A percentile compares a stretch with the other conserved stretches of the same genome.
Conservation (phyloP, 2,113 vertebrate species). For the Athene cunicularia region DNA sequence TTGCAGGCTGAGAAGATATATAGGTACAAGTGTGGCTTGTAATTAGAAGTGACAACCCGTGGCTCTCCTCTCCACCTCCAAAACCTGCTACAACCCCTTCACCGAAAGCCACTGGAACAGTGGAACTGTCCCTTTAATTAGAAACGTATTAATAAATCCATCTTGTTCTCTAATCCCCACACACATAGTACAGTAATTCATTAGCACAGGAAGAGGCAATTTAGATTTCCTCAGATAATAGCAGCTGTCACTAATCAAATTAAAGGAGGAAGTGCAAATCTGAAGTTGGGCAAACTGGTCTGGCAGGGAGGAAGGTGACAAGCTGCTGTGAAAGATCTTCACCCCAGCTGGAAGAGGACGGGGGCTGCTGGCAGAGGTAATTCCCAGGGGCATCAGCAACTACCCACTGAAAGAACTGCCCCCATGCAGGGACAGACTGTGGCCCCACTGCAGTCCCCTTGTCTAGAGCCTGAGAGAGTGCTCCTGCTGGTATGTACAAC, state of each 20-base stretch:
- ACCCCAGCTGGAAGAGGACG: background rate
- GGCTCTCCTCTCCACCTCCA: background rate
- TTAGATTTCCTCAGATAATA: slow-evolving; percentile 79
- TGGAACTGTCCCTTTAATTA: slow-evolving; percentile 74
- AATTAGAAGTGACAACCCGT: background rate
- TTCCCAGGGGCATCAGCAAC: background rate
- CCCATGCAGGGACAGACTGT: background rate
- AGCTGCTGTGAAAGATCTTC: background rate
- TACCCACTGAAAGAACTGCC: background rate
- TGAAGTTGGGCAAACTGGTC: slow-evolving; percentile 12
- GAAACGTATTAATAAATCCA: slow-evolving; percentile 72
- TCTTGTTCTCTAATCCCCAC: slow-evolving; percentile 73
- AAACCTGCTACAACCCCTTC: background rate
- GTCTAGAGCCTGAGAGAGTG: background rate
- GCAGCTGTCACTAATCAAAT: slow-evolving; percentile 77
- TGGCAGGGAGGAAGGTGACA: background rate
- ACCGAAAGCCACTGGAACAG: background rate
- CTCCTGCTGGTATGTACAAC: background rate
- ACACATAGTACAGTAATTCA: slow-evolving; percentile 71
- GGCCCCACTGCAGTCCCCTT: background rate
- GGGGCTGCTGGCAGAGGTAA: background rate
- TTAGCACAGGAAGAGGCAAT: slow-evolving; percentile 78
- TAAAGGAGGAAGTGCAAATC: slow-evolving; percentile 63
- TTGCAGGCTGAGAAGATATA: background rate
- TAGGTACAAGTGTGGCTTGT: background rate